Base-by-base conservation (phyloP, 2,113 vertebrate species). In the Butorides virescens region DNA sequence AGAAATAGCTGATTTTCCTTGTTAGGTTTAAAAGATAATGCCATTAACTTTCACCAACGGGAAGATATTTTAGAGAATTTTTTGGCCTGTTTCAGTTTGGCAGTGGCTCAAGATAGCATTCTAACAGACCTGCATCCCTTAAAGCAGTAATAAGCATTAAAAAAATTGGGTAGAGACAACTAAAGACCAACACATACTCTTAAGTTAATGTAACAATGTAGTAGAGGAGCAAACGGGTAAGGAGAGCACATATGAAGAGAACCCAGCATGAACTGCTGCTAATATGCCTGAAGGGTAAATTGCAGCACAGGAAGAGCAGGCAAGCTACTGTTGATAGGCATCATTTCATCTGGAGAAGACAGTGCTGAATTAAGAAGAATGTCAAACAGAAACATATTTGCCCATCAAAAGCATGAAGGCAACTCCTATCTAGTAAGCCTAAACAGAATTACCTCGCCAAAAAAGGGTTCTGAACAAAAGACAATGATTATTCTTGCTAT, bases 1-100 rank as follows among this genome's bases (percentile, higher is more conserved):
- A 95, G 82, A 93, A 89, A 91, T 18, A 79, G 70, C 56, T 27
- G 8, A 68, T 95, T 96, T 96, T 88, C 76, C 86, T 90, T 92
- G 56, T 61, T 86, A 70, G 23, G 55, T 96, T 93, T 92, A 87
- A 75, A 81, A 80, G 72, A 59, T n/a, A 95, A 86, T 65, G 49
- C 39, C 73, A 85, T 93, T 90, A 85, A 50, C 80, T 89, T 73
- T 75, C 72, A 88, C 42, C 62, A 88, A 44, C 7, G 8, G 44
- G 73, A 95, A 79, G 22, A 72, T 61, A 77, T 84, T 86, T 79
- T 66, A 56, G 3, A 75, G 67, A 92, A 50, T 30, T 47, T 76
- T 79, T 62, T 74, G 70, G 68, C 67, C 34, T 12, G 10, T 68
- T 81, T 86, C 30, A 52, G 10, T 62, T 86, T 92, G 59, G 46